Percentiles rank a stretch among this genome's conserved stretches.
Conservation (phyloP, 2,113 vertebrate species). For the Corythoichthys intestinalis region DNA sequence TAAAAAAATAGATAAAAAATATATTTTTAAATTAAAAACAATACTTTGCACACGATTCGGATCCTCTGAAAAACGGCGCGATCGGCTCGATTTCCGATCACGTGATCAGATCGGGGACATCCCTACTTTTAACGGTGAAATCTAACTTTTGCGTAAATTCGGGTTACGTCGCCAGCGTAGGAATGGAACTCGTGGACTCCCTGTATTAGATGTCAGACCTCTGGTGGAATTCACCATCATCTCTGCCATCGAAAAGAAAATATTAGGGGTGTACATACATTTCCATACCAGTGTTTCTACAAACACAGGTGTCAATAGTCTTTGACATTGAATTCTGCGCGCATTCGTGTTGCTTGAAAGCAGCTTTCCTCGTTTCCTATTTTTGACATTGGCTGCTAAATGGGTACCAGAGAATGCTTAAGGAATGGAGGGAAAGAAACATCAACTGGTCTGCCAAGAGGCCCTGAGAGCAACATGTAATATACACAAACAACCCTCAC, state of each 20-base stretch:
- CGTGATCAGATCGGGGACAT: too few species aligned
- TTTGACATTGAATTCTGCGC: slow-evolving; percentile 24
- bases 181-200: too few species aligned
- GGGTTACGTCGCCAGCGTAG: too few species aligned
- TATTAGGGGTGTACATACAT: slow-evolving; percentile 9
- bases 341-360: slow-evolving; percentile 21
- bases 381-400: slow-evolving; percentile 35
- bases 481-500: slow-evolving; percentile 1
- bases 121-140: too few species aligned
- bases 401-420: neutral
- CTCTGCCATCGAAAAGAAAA: slow-evolving; percentile 24
- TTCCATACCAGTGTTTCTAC: slow-evolving; percentile 44
- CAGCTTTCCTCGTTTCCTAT: slow-evolving; percentile 42
- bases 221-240: neutral
- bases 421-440: slow-evolving; percentile 5
- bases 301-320: slow-evolving; percentile 5
- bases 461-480: slow-evolving; percentile 39
- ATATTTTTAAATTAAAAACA: too few species aligned
- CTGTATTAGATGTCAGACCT: slow-evolving; percentile 10
- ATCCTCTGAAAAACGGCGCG: too few species aligned
- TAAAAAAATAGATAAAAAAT: too few species aligned
- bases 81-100: too few species aligned
- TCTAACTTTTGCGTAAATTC: too few species aligned
- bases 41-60: too few species aligned
- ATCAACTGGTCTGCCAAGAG: slow-evolving; percentile 27